phyloP scores from a whole-genome alignment of 2,113 vertebrate genomes.

The Silurus asotus region DNA sequence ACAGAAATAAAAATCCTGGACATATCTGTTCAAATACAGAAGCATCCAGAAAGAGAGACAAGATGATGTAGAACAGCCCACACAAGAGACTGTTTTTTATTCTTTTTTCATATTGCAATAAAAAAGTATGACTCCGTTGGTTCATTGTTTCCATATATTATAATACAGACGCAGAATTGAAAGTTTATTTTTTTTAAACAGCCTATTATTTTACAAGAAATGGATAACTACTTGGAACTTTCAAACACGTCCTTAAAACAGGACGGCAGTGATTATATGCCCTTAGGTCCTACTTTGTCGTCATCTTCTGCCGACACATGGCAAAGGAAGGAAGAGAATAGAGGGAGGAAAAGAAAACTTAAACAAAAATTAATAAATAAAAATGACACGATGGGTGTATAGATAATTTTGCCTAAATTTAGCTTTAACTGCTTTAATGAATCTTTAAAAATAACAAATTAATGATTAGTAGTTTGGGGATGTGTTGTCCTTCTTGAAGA shows the following conservation, averaged over 20 bases:
- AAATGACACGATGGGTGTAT: constrained; percentile 58
- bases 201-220: constrained; percentile 84
- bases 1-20: neutral
- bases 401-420: constrained; percentile 46
- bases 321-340: constrained; percentile 55
- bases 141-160: constrained; percentile 77
- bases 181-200: constrained; percentile 82
- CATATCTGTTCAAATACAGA: neutral
- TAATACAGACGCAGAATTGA: constrained; percentile 83
- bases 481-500: neutral
- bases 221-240: constrained; percentile 78
- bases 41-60: constrained; percentile 43
- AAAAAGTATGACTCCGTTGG: constrained; percentile 75
- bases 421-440: constrained; percentile 42
- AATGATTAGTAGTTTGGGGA: neutral
- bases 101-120: constrained; percentile 71
- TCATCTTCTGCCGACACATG: constrained; percentile 69
- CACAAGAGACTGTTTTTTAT: constrained; percentile 69
- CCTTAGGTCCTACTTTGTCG: constrained; percentile 65
- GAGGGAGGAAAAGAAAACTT: constrained; percentile 61
- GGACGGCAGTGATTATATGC: constrained; percentile 74
- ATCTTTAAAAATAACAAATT: constrained; percentile 19
- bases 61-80: constrained; percentile 63
- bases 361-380: constrained; percentile 70
- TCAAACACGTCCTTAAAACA: constrained; percentile 82